Evolutionary conservation across 2,888 invertebrate species (phyloP), one percentile per base, ranked within the genome.

Genomic region (Spialia ferax): DNA sequence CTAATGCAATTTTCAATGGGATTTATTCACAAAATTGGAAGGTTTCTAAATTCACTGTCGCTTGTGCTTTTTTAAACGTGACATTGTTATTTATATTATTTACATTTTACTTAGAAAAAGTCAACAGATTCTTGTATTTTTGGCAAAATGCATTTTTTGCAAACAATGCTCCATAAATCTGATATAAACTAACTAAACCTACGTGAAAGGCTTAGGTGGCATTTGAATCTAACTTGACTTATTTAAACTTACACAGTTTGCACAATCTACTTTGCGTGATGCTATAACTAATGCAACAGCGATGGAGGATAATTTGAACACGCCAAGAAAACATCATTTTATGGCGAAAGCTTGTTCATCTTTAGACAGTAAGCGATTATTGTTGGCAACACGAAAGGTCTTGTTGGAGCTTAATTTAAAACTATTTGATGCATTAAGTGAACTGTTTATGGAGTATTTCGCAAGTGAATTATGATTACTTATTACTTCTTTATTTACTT

Each of bases 221-320:
- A 66, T 66, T 66, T 60, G 60, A 42, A 54, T 52, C 22, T 48
- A 67, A 61, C 55, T 23, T 45, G 60, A 61, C 54, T 67, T 67
- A 62, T 67, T 68, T 68, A 62, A 61, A 62, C 56, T 62, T 68
- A 62, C 62, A 56, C 62, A 68, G 48, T 20, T 68, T 68, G 45
- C 67, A 62, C 67, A 68, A 68, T 67, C 55, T 64, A n/a, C 45
- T 68, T 68, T 18, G 67, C 67, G 62, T 68, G 67, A 68, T 68
- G 65, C 32, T 59, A 55, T 50, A 62, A 48, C 67, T 66, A 68
- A 68, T 62, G 67, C 67, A 48, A 68, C 35, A 67, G 48, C 61
- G 55, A 60, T 26, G 59, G 32, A 56, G 56, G 67, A 62, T 68
- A 68, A 68, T 68, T 68, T 61, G 61, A 68, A 68, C 62, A 62